Evolutionary conservation across 1,140 invertebrate genomes (phyloP), one percentile per base, ranked within the genome.

Genomic region (Lamellibrachia luymesi): DNA sequence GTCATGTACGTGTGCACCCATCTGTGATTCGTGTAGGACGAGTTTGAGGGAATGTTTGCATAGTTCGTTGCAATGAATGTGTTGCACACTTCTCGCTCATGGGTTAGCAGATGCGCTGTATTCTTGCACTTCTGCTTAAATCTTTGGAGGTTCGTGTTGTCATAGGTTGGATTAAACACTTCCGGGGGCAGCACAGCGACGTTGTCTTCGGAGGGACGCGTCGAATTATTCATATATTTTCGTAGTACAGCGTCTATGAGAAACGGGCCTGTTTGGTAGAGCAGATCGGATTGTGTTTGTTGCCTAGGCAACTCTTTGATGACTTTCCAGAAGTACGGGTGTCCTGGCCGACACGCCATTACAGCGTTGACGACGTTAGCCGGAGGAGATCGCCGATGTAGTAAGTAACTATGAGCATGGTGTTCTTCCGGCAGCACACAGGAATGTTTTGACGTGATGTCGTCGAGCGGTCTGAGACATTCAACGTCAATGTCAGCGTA

Each of bases 401-500:
- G 51, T 50, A 94, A 89, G 50, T 50, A 94, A 50, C 27, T 49
- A 38, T 94, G 93, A 51, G 80, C 92, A 50, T 93, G 90, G 51
- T 38, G 50, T 64, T 94, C 92, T 80, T 94, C 92, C 49, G 90
- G 80, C 22, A 94, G 52, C 7, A 94, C 25, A 80, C 92, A 93
- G 80, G 91, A 52, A 52, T 93, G 92, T 52, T 93, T 49, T 10
- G 27, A 80, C 22, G 90, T 94, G 92, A 92, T 93, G 51, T 93
- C 92, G 38, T 93, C 92, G 38, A 94, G 90, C 1, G 93, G 92
- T 90, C 92, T 93, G 25, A 94, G 89, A 38, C 50, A 38, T 90
- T 92, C 91, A 92, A 94, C 92, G 17, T 94, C 93, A 17, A 94
- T 90, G 91, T 94, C 93, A 4, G 92, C 90, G 89, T 94, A 94